Conservation (phyloP, 2,888 invertebrate genomes). For the Endotricha flammealis region DNA sequence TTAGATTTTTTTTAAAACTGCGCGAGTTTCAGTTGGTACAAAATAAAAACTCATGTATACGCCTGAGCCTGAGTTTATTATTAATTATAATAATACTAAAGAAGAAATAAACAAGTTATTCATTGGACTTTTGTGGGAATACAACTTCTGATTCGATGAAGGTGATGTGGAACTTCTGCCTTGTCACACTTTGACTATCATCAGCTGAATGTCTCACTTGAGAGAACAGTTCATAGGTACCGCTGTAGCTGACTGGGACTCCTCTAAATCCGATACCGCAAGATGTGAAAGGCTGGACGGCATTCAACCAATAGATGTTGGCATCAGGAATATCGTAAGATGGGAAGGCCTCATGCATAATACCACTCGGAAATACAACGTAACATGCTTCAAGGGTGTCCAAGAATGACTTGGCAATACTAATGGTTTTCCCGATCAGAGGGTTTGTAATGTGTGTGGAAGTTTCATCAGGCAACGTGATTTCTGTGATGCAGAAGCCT, state of each 20-base stretch:
- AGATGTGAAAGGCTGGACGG: slow-evolving; percentile 28
- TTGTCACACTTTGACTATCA: slow-evolving; percentile 27
- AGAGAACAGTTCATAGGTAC: slow-evolving; percentile 42
- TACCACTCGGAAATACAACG: slow-evolving; percentile 35
- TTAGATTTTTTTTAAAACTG: too few species aligned
- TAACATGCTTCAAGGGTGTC: slow-evolving; percentile 38
- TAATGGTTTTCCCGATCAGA: slow-evolving; percentile 26
- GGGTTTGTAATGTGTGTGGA: slow-evolving; percentile 29
- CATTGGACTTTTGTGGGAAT: too few species aligned
- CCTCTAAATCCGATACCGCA: slow-evolving; percentile 35
- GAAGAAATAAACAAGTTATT: too few species aligned
- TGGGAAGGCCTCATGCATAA: slow-evolving; percentile 35
- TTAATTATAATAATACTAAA: too few species aligned
- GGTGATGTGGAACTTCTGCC: slow-evolving; percentile 35
- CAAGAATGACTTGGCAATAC: slow-evolving; percentile 30
- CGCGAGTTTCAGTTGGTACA: too few species aligned
- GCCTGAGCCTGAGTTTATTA: too few species aligned
- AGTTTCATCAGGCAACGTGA: slow-evolving; percentile 28
- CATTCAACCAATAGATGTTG: slow-evolving; percentile 18
- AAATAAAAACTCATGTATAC: too few species aligned
- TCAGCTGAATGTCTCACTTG: slow-evolving; percentile 26
- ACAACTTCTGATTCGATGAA: slow-evolving; percentile 22
- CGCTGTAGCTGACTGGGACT: slow-evolving; percentile 27
- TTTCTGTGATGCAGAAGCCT: slow-evolving; percentile 30
- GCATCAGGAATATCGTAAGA: slow-evolving; percentile 23